Percentiles rank a stretch among this genome's conserved stretches.
Evolutionary conservation across 2,113 vertebrate genomes (phyloP).

Genomic region (Bettongia penicillata): DNA sequence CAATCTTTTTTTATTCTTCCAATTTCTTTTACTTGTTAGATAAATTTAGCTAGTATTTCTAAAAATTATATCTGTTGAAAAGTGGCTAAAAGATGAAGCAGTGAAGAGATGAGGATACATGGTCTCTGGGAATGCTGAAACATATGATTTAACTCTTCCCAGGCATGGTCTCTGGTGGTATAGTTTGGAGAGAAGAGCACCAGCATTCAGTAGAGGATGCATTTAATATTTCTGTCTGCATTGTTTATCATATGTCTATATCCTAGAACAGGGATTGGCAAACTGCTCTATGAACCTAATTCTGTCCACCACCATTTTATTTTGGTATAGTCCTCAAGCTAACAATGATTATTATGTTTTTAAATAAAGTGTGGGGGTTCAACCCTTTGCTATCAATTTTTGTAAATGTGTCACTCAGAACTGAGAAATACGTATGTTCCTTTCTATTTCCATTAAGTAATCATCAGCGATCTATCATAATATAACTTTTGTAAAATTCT

Average conservation of each 20-base stretch:
- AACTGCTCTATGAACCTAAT: not conserved
- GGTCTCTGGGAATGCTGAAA: not conserved
- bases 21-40: not conserved
- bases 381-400: not conserved
- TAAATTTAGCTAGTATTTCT: not conserved
- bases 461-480: not conserved
- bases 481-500: not conserved
- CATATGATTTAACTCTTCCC: not conserved
- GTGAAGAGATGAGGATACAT: not conserved
- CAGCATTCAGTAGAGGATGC: not conserved
- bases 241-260: not conserved
- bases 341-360: not conserved
- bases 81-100: not conserved
- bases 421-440: not conserved
- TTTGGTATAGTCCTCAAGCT: not conserved
- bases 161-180: not conserved
- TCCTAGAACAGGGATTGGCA: not conserved
- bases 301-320: not conserved
- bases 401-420: not conserved
- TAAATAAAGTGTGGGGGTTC: not conserved
- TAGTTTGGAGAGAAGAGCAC: not conserved
- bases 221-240: not conserved
- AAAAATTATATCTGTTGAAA: not conserved
- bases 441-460: not conserved
- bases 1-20: not conserved